Evolutionary conservation across 2,888 invertebrate genomes (phyloP).

Genomic region (Adelognathus sp.): DNA sequence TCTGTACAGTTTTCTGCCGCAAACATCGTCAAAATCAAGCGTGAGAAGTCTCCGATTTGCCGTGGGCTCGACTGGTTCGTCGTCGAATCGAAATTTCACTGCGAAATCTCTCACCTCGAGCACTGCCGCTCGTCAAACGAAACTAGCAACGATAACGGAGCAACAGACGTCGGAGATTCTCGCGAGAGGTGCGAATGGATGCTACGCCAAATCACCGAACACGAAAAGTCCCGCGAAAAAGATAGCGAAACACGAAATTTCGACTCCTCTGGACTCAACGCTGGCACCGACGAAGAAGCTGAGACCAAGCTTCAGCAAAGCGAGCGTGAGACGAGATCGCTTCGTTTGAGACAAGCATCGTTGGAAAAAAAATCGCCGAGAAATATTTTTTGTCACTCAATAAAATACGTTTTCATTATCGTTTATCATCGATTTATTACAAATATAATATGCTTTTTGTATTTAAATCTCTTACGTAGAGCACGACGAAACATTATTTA

Average conservation of each 20-base stretch:
- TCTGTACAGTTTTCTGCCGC: slow-evolving; percentile 57
- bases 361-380: not conserved
- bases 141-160: slow-evolving; percentile 63
- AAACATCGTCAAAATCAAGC: slow-evolving; percentile 53
- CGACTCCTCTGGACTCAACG: slow-evolving; percentile 11
- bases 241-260: slow-evolving; percentile 63
- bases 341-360: not conserved
- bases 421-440: slow-evolving; percentile 7
- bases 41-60: slow-evolving; percentile 43
- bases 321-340: slow-evolving; percentile 47
- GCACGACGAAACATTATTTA: not conserved
- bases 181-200: not conserved
- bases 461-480: slow-evolving; percentile 6
- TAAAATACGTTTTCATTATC: slow-evolving; percentile 23
- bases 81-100: slow-evolving; percentile 49
- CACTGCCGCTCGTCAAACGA: slow-evolving; percentile 53
- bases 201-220: slow-evolving; percentile 52
- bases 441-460: slow-evolving; percentile 1
- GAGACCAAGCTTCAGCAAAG: slow-evolving; percentile 48
- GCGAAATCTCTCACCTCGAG: slow-evolving; percentile 43
- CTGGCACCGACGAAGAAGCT: slow-evolving; percentile 51
- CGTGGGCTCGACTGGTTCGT: slow-evolving; percentile 34
- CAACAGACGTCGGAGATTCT: slow-evolving; percentile 34
- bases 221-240: slow-evolving; percentile 62
- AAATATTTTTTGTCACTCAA: slow-evolving; percentile 7